Evolutionary conservation across 2,113 vertebrate genomes (phyloP).

Genomic region (Lonchura striata): DNA sequence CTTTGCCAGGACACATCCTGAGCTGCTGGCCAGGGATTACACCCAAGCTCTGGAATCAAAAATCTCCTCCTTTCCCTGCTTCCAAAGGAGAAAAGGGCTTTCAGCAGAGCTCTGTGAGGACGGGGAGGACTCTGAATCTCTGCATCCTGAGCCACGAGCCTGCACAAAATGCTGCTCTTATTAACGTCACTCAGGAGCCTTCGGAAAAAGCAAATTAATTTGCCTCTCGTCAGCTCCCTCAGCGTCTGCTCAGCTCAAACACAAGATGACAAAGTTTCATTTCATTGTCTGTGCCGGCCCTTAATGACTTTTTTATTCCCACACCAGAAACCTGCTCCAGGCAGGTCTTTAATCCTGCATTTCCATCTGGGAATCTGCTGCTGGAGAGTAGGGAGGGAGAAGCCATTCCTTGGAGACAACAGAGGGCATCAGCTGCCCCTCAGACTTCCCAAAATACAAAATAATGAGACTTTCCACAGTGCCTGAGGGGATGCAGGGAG

Average conservation of each 20-base stretch:
- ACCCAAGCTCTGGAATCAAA: background rate
- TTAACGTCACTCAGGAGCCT: background rate
- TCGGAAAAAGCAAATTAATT: background rate
- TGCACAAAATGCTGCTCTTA: background rate
- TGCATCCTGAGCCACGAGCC: background rate
- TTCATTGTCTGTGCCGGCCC: background rate
- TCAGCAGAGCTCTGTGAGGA: background rate
- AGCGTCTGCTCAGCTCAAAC: background rate
- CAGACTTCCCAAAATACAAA: background rate
- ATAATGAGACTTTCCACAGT: fast-evolving
- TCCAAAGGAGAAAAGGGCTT: background rate
- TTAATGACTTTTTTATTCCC: background rate
- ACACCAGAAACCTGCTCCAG: background rate
- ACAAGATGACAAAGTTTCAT: background rate
- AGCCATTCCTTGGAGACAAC: background rate
- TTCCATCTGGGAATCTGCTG: background rate
- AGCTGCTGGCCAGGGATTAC: background rate
- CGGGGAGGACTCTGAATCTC: fast-evolving
- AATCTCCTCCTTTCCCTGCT: background rate
- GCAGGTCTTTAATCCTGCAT: background rate
- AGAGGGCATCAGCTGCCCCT: background rate
- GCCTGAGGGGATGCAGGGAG: background rate
- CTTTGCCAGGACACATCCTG: background rate
- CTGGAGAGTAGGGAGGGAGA: fast-evolving
- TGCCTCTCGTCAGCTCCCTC: background rate